Evolutionary conservation across 2,888 invertebrate species (phyloP).

Genomic region (Nesidiocoris tenuis): DNA sequence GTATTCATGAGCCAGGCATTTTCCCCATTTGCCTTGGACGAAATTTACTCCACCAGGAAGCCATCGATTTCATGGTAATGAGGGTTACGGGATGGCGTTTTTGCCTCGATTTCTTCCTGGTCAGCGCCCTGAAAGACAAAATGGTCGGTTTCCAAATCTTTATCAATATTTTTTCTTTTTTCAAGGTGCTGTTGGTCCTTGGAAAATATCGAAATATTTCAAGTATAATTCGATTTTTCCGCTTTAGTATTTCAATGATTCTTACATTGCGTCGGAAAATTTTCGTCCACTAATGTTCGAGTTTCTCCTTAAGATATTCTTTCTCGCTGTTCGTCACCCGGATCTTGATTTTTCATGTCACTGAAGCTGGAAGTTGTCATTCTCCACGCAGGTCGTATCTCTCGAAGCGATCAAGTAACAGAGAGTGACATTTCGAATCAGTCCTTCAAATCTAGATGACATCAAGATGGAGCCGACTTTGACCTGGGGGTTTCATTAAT

Average conservation of each 20-base stretch:
- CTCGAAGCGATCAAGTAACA: background rate
- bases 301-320: background rate
- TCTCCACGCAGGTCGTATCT: background rate
- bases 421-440: background rate
- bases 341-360: background rate
- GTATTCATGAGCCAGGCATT: background rate
- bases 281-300: background rate
- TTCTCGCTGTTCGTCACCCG: background rate
- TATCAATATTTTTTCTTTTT: too few relatives aligned
- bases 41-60: background rate
- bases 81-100: background rate
- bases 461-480: background rate
- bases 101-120: background rate
- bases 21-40: background rate
- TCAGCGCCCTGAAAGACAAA: too few relatives aligned
- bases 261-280: slow-evolving; percentile 27
- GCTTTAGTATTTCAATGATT: too few relatives aligned
- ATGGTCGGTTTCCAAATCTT: too few relatives aligned
- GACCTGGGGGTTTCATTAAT: background rate
- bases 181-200: too few relatives aligned
- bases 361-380: background rate
- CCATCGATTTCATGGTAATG: background rate
- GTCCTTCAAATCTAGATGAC: background rate
- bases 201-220: too few relatives aligned
- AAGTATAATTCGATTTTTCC: too few relatives aligned